Evolutionary conservation across 2,113 vertebrate genomes (phyloP), one percentile per base, ranked within the genome.

Genomic region (Notiomystis cincta): DNA sequence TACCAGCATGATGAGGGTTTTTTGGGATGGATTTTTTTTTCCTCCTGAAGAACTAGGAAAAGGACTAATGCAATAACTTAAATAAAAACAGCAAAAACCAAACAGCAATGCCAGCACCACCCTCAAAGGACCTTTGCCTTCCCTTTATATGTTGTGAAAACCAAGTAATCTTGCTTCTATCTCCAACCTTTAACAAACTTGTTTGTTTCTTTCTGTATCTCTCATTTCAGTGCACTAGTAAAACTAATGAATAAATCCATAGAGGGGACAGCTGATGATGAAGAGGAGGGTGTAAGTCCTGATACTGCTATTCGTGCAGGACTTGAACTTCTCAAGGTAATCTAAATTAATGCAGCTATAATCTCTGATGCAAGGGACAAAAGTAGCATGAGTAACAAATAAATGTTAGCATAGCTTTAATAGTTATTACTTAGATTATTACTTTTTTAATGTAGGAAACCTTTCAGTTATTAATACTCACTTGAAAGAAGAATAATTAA

Each of bases 231-330:
- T 98, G 99, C 99, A 96, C 98, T 99, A 96, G 99, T 99, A 92
- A 99, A 99, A 96, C 97, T 99, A 96, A 98, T 99, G 97, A 99
- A 99, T 97, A 99, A 99, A 96, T 99, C 99, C 16, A 99, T 99
- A 97, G 99, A 99, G 82, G 99, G 99, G 76, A 99, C 99, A 84
- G 99, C 98, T 86, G 99, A 99, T 96, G 99, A 99, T 89, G 99
- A 99, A 83, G 99, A 99, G 94, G 99, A 99, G 96, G 99, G 99
- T 87, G 99, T 99, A 90, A 99, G 99, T 96, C 99, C 99, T 83
- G 99, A 99, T 96, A 98, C 99, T 77, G 99, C 99, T 94, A 99
- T 99, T 97, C 99, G 99, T 90, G 98, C 99, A 64, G 99, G 99
- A 89, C 98, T 99, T 97, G 99, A 99, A 97, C 98, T 99, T 83